Percentiles rank a stretch among this genome's conserved stretches.
phyloP scores from a whole-genome alignment of 1,140 invertebrate species.

The Sycophila sp. region DNA sequence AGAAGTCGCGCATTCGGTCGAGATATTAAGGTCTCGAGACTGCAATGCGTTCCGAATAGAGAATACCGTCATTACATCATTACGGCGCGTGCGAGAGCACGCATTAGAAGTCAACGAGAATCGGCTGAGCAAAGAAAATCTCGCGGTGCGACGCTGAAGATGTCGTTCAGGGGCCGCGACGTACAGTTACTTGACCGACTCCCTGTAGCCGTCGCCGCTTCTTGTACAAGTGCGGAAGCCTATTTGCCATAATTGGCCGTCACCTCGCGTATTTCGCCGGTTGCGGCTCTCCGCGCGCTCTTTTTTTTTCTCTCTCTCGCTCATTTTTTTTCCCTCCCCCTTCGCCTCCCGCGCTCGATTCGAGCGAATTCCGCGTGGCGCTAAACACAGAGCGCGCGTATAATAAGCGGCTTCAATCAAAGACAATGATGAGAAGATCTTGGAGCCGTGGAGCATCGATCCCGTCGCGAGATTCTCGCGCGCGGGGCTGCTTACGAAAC shows the following conservation, averaged over 20 bases:
- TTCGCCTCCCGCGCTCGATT: conserved; percentile 16
- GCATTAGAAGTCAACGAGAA: conserved; percentile 26
- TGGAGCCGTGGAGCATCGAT: too few species aligned
- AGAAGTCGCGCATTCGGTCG: too few species aligned
- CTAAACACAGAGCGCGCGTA: neutral
- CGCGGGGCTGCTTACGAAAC: conserved; percentile 1
- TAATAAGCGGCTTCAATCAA: too few species aligned
- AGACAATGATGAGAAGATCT: too few species aligned
- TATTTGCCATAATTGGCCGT: neutral
- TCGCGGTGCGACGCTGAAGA: conserved; percentile 45
- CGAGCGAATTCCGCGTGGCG: too few species aligned
- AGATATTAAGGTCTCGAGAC: neutral
- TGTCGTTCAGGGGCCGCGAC: conserved; percentile 60
- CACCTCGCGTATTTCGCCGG: too few species aligned
- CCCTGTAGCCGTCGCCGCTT: conserved; percentile 37
- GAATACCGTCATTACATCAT: neutral
- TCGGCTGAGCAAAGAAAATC: conserved; percentile 42
- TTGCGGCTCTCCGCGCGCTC: neutral
- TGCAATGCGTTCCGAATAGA: neutral
- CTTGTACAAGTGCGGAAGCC: conserved; percentile 5
- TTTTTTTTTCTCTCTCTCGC: neutral
- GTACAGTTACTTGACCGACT: conserved; percentile 68
- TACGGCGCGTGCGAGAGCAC: neutral
- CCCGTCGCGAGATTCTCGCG: too few species aligned
- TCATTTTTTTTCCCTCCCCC: neutral